A percentile compares a stretch with the other conserved stretches of the same genome.
Evolutionary conservation across 2,797 vertebrate genomes (phyloP).

Genomic region (Phataginus tricuspis): DNA sequence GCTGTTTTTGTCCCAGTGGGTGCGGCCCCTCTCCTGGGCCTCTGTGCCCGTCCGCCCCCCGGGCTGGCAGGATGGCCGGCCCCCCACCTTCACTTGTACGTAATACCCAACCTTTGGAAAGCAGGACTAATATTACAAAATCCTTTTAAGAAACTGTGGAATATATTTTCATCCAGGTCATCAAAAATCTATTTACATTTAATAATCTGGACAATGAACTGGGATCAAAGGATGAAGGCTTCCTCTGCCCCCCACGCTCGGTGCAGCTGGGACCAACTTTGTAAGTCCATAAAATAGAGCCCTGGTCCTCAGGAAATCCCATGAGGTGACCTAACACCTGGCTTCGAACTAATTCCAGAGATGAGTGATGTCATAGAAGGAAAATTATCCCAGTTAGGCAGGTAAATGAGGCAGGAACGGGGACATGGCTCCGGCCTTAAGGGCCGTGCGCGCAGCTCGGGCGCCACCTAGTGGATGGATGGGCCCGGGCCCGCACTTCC

Average conservation of each 20-base stretch:
- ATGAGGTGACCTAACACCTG: background rate
- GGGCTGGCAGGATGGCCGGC: background rate
- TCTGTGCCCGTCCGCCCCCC: too few relatives aligned
- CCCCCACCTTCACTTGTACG: background rate
- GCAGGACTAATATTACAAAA: background rate
- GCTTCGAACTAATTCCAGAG: background rate
- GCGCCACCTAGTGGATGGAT: slow-evolving; percentile 50
- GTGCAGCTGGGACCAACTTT: background rate
- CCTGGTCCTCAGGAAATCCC: background rate
- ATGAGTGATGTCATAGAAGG: accelerated
- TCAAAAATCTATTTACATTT: background rate
- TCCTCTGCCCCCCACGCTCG: background rate
- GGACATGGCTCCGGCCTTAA: accelerated
- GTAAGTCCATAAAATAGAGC: background rate
- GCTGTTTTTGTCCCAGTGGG: too few relatives aligned
- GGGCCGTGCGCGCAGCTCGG: background rate
- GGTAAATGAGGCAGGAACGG: accelerated
- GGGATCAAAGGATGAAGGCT: background rate
- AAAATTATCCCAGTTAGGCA: accelerated
- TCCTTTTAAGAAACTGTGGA: background rate
- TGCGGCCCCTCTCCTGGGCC: too few relatives aligned
- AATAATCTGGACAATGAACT: background rate
- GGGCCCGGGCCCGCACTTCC: background rate
- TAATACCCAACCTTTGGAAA: background rate
- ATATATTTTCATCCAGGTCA: background rate